Base-by-base conservation (phyloP, 2,888 invertebrate genomes). In the Thelaira solivaga region DNA sequence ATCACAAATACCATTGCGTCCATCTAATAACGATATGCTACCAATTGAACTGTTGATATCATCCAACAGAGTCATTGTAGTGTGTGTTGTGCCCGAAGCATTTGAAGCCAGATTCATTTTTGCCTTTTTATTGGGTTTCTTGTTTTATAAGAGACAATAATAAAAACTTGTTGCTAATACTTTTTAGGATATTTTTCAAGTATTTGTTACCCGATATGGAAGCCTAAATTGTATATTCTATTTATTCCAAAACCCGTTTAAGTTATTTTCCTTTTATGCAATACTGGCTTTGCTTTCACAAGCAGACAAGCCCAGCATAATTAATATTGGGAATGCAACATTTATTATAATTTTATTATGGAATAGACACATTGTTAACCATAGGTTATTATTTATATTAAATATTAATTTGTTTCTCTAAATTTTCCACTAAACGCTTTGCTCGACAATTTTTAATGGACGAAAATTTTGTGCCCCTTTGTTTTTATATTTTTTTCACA, bases 61-160 rank as follows among this genome's bases (percentile, higher is more conserved):
- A 72, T 86, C 85, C 79, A 86, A 53, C 24, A 82, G 64, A 49
- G 83, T 83, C 55, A 80, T 80, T 18, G 81, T 81, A 31, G 81
- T 82, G 26, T 80, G 73, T n/a, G 82, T 80, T 10, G 79, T 80
- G 11, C 81, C 81, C 47, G 82, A 82, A 31, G 81, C 68, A 62
- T 80, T 81, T 64, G 82, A 81, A 26, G 69, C 69, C 49, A 65
- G 65, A 65, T 74, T 71, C 76, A 71, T 79, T 39, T 68, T 75
- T 29, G 16, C 36, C 34, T 16, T 13, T 26, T 39, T 57, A 6
- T 49, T 49, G 24, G 26, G 6, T 61, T 31, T 22, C 4, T 10
- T 34, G 8, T 61, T 13, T n/a, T 11, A 5, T 5, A 16, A 39
- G n/a, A n/a, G n/a, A n/a, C n/a, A n/a, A n/a, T n/a, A n/a, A n/a